phyloP scores from a whole-genome alignment of 1,140 invertebrate genomes.

The Mactra quadrangularis region DNA sequence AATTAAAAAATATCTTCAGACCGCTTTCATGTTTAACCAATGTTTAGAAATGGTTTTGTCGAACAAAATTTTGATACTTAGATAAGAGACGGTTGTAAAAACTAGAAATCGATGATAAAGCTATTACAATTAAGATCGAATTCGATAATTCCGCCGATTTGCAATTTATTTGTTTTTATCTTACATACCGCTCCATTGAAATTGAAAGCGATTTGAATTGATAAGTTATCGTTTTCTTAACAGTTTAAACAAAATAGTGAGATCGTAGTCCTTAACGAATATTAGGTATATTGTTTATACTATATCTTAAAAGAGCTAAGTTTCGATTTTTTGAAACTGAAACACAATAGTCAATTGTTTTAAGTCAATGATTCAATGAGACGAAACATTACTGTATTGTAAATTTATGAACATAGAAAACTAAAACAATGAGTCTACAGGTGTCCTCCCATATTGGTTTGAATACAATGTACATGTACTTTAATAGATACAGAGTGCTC shows the following conservation, averaged over 20 bases:
- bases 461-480: no score
- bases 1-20: slow-evolving; percentile 2
- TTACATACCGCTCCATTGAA: slow-evolving; percentile 3
- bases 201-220: slow-evolving; percentile 8
- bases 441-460: no score
- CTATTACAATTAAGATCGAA: slow-evolving; percentile 21
- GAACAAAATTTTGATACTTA: background rate
- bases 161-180: slow-evolving; percentile 1
- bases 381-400: background rate
- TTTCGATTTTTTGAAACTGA: background rate
- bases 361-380: background rate
- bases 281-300: background rate
- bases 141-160: background rate
- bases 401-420: no score
- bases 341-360: background rate
- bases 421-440: no score
- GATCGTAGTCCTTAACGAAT: background rate
- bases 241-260: background rate
- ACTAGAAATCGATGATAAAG: background rate
- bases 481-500: no score
- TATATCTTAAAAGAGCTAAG: background rate
- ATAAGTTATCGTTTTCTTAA: background rate
- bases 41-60: slow-evolving; percentile 14
- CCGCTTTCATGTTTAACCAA: background rate
- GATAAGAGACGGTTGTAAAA: no score